phyloP scores from a whole-genome alignment of 2,113 vertebrate genomes.

The Probosciger aterrimus region DNA sequence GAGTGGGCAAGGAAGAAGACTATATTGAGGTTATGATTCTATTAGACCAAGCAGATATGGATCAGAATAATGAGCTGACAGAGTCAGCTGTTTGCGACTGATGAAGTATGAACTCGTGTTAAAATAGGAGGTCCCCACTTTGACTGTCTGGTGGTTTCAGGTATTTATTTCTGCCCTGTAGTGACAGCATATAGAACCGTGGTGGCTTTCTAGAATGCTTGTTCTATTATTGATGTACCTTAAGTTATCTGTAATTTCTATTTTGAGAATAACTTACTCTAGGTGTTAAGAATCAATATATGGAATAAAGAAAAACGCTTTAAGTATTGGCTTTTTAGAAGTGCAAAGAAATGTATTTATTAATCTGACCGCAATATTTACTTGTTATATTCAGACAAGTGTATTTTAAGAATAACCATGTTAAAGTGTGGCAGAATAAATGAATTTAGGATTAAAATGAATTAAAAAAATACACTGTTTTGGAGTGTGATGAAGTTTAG shows the following conservation, averaged over 20 bases:
- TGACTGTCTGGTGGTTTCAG: background rate
- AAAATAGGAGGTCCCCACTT: background rate
- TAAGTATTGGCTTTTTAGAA: background rate
- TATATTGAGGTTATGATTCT: background rate
- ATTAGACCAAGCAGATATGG: background rate
- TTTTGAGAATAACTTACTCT: background rate
- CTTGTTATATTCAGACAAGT: background rate
- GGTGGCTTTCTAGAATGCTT: background rate
- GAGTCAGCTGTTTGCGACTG: background rate
- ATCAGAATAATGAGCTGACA: background rate
- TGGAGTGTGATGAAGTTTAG: background rate
- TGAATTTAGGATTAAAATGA: background rate
- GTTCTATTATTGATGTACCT: background rate
- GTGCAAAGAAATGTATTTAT: background rate
- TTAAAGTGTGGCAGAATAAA: background rate
- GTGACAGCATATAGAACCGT: background rate
- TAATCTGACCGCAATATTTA: background rate
- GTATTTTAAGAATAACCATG: background rate
- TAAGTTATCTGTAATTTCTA: background rate
- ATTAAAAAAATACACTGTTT: accelerated
- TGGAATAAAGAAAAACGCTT: background rate
- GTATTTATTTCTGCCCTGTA: background rate
- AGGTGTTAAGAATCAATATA: background rate
- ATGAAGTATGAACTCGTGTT: background rate
- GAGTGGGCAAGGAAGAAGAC: background rate